Evolutionary conservation across 2,797 vertebrate genomes (phyloP).

Genomic region (Sphenopsis melanotis): DNA sequence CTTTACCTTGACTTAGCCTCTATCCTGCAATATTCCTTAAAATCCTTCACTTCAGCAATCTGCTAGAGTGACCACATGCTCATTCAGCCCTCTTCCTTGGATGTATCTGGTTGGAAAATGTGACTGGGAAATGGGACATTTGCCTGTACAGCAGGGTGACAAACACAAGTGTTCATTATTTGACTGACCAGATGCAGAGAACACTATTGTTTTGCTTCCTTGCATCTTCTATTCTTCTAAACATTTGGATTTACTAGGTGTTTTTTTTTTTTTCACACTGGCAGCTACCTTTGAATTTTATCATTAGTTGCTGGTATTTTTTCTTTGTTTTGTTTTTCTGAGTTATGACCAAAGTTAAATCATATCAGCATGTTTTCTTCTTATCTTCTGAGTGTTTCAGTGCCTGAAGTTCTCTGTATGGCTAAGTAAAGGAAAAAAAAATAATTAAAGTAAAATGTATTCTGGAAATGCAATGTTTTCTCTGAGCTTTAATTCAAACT

Average conservation of each 20-base stretch:
- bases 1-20: background rate
- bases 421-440: background rate
- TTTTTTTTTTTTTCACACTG: background rate
- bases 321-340: background rate
- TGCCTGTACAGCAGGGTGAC: background rate
- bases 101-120: background rate
- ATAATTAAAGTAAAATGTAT: background rate
- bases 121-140: background rate
- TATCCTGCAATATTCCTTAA: background rate
- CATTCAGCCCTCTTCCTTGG: background rate
- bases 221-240: background rate
- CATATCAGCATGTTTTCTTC: background rate
- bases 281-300: background rate
- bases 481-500: background rate
- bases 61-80: background rate
- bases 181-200: background rate
- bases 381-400: background rate
- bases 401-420: background rate
- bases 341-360: background rate
- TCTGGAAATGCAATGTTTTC: background rate
- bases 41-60: background rate
- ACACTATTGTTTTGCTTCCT: rapidly evolving
- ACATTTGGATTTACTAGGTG: background rate
- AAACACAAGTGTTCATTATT: background rate
- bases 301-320: background rate